Evolutionary conservation across 2,113 vertebrate genomes (phyloP), one percentile per base, ranked within the genome.

Genomic region (Benitochromis conjunctus): DNA sequence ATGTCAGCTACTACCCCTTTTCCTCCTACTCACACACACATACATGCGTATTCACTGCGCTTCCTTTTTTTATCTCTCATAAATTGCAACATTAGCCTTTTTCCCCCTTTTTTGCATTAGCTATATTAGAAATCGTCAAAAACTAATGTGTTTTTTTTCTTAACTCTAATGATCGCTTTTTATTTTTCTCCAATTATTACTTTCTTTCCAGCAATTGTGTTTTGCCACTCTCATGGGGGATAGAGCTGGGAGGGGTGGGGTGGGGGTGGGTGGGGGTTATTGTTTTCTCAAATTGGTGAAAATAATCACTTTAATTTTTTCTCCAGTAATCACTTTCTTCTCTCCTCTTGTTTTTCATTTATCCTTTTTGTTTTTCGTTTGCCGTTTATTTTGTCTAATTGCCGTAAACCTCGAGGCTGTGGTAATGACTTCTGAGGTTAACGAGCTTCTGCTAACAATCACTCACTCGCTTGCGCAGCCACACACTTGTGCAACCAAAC

Each of bases 401-500:
- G 88, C 82, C 74, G 46, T 90, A 93, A 94, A 94, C 89, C 91
- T 94, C 86, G 54, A 64, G 89, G 88, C 86, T 92, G 92, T 79
- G 93, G 91, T 90, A 92, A 90, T 83, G 88, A 92, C 92, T 94
- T 86, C 86, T 86, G 88, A 92, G 89, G 92, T 92, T 94, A 94
- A 94, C 87, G 48, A 92, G 88, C 90, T 92, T 91, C 94, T 93
- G 92, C 88, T 92, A 92, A 89, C 91, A 91, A 91, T 90, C 89
- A 84, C 60, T 80, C 80, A 86, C 85, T 80, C 24, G 19, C 57
- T 34, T 21, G 4, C 57, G 6, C 36, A 78, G 9, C 36, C 38
- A 24, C 54, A 83, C 36, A 18, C 38, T 79, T 41, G 55, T 11
- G 57, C 62, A 77, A 19, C 48, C 16, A 51, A 57, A 9, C 69